phyloP scores from a whole-genome alignment of 37 sponge, comb jelly and placozoan species.

The Ephydatia muelleri region DNA sequence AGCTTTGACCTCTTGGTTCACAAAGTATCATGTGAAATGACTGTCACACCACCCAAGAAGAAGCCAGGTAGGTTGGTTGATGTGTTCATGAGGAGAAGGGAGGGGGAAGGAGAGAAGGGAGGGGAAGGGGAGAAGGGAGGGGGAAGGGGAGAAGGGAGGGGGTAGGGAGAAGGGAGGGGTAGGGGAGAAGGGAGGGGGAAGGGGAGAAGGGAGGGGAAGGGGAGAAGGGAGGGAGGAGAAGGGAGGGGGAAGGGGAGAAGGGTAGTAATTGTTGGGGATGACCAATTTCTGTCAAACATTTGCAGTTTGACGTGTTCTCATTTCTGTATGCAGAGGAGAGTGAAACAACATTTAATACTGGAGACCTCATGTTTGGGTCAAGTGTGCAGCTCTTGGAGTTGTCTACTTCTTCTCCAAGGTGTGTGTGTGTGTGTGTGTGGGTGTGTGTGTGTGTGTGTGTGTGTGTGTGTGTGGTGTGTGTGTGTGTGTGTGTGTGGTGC shows the following conservation, averaged over 20 bases:
- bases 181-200: too few relatives aligned
- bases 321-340: constrained; percentile 30
- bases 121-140: too few relatives aligned
- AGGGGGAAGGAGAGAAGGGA: too few relatives aligned
- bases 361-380: constrained; percentile 31
- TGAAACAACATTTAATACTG: constrained; percentile 25
- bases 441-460: constrained; percentile 29
- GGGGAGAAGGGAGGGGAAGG: too few relatives aligned
- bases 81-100: too few relatives aligned
- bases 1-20: constrained; percentile 17
- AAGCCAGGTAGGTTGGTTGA: constrained; percentile 8
- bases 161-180: too few relatives aligned
- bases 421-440: not conserved
- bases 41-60: constrained; percentile 13
- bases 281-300: too few relatives aligned
- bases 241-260: too few relatives aligned
- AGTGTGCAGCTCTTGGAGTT: constrained; percentile 4
- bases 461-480: constrained; percentile 13
- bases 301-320: too few relatives aligned
- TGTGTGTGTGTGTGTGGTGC: constrained; percentile 1
- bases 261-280: too few relatives aligned
- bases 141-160: too few relatives aligned
- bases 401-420: constrained; percentile 64
- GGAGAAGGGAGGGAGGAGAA: too few relatives aligned
- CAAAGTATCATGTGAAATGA: constrained; percentile 44